phyloP scores from a whole-genome alignment of 2,888 invertebrate species.

The Rhamnusium bicolor region DNA sequence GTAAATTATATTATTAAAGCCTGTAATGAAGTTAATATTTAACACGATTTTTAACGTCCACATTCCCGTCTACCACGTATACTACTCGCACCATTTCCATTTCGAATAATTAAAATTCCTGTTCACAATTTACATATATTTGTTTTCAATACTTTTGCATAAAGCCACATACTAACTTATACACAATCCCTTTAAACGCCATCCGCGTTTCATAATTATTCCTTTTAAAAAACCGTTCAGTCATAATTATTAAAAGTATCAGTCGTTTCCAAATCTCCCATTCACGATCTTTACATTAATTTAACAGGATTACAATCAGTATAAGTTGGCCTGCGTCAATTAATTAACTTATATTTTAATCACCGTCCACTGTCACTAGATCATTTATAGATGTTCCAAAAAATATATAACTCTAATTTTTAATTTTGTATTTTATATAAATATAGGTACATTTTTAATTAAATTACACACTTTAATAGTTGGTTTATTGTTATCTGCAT shows the following conservation, averaged over 20 bases:
- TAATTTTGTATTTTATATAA: no score
- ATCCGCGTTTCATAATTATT: background rate
- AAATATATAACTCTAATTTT: no score
- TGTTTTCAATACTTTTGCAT: constrained; percentile 15
- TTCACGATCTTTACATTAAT: no score
- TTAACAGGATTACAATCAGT: no score
- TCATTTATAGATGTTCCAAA: no score
- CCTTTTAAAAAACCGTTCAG: background rate
- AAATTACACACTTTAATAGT: no score
- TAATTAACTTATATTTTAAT: no score
- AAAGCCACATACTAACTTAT: background rate
- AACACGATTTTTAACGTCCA: constrained; percentile 51
- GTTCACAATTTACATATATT: constrained; percentile 21
- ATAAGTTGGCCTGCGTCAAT: no score
- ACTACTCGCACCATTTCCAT: constrained; percentile 37
- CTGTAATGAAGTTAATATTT: constrained; percentile 58
- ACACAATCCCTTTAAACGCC: background rate
- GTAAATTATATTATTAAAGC: constrained; percentile 62
- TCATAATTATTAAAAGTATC: background rate
- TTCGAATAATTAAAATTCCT: constrained; percentile 45
- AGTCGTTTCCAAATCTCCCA: no score
- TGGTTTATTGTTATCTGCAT: no score
- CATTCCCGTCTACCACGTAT: constrained; percentile 27
- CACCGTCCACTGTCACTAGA: no score
- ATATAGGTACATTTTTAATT: no score